Percentiles rank a stretch among this genome's conserved stretches.
phyloP scores from a whole-genome alignment of 2,113 vertebrate species.

The Macrotus californicus region DNA sequence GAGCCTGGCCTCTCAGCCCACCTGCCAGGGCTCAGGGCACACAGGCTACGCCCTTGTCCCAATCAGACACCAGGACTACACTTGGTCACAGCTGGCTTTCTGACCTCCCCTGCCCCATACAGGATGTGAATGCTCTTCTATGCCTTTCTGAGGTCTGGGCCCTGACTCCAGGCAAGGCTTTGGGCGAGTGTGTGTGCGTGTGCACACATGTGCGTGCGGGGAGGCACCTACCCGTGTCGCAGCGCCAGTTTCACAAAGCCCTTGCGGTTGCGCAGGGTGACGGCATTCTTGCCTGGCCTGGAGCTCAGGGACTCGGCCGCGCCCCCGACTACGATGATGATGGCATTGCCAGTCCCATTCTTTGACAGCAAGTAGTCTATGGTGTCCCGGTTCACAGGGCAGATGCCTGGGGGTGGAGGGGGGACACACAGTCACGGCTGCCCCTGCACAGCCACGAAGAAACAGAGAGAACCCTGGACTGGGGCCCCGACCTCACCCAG shows the following conservation, averaged over 20 bases:
- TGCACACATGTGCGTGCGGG: fast-evolving
- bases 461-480: neutral
- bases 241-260: slow-evolving; percentile 94
- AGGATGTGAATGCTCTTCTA: neutral
- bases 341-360: slow-evolving; percentile 92
- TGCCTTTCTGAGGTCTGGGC: neutral
- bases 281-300: slow-evolving; percentile 86
- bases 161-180: neutral
- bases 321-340: slow-evolving; percentile 93
- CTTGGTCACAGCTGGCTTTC: neutral
- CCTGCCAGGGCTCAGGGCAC: neutral
- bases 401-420: slow-evolving; percentile 85
- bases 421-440: neutral
- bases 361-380: slow-evolving; percentile 94
- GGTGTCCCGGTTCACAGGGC: slow-evolving; percentile 93
- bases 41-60: neutral
- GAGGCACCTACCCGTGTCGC: slow-evolving; percentile 86
- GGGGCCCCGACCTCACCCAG: neutral
- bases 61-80: neutral
- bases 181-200: fast-evolving
- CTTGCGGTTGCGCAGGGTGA: slow-evolving; percentile 91
- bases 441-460: neutral
- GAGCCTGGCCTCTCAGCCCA: neutral
- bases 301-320: slow-evolving; percentile 95
- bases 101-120: neutral